phyloP scores from a whole-genome alignment of 1,140 invertebrate species.

The Sesamia nonagrioides region DNA sequence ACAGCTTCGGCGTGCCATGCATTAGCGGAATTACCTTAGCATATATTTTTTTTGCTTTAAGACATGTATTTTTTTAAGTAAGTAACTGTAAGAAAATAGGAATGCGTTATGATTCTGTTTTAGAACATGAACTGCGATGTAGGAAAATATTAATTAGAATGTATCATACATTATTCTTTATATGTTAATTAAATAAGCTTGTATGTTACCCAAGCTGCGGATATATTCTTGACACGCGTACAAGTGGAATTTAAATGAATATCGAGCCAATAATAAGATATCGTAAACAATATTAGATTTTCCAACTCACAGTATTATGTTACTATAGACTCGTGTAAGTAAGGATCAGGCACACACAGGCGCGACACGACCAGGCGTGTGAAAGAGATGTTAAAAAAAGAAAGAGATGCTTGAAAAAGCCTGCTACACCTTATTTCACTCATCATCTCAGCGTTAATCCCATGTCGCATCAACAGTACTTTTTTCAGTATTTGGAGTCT shows the following conservation, averaged over 20 bases:
- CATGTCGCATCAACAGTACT: no score
- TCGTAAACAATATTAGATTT: not conserved
- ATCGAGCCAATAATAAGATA: not conserved
- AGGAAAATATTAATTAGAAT: not conserved
- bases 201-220: no score
- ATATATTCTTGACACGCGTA: not conserved
- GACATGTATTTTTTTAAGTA: conserved; percentile 35
- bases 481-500: no score
- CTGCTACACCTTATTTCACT: no score
- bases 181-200: no score
- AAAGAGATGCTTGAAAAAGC: no score
- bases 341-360: not conserved
- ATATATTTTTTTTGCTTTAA: not conserved
- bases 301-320: not conserved
- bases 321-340: not conserved
- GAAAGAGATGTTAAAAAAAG: no score
- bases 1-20: conserved; percentile 24
- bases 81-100: conserved; percentile 18
- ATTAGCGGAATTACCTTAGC: conserved; percentile 44
- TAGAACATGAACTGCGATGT: not conserved
- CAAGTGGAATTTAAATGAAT: not conserved
- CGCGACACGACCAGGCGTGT: no score
- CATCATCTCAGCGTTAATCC: no score
- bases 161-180: no score
- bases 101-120: not conserved